Conservation (phyloP, 1,140 invertebrate species). For the Trigoniulus corallinus region DNA sequence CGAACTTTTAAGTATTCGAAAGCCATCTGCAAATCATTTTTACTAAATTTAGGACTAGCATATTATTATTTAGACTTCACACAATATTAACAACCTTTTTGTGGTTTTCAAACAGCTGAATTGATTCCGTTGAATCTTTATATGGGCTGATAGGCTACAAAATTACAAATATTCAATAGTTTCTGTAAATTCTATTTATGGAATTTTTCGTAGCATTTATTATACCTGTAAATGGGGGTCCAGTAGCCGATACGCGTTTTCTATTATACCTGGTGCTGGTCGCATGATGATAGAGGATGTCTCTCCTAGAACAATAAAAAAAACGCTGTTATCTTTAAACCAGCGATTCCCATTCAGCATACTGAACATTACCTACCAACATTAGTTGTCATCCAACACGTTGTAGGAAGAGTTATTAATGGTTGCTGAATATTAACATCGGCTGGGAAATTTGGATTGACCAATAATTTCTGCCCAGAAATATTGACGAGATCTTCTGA, state of each 20-base stretch:
- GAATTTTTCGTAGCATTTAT: neutral
- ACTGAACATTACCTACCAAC: neutral
- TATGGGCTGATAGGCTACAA: slow-evolving; percentile 63
- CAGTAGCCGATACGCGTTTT: slow-evolving; percentile 52
- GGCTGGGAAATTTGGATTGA: neutral
- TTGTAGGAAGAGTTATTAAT: neutral
- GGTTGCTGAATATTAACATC: neutral
- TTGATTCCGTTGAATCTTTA: slow-evolving; percentile 51
- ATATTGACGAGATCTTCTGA: neutral
- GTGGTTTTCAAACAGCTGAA: slow-evolving; percentile 68
- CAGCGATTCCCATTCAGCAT: neutral
- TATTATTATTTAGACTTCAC: neutral
- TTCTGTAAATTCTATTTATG: neutral
- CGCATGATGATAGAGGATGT: neutral
- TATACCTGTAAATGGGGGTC: slow-evolving; percentile 34
- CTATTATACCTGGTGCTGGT: slow-evolving; percentile 24
- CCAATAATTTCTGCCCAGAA: neutral
- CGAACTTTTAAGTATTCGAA: neutral
- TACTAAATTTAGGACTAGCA: neutral
- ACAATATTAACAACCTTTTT: slow-evolving; percentile 37
- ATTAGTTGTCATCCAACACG: neutral
- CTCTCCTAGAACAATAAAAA: neutral
- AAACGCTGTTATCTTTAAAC: neutral
- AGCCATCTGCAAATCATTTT: no score
- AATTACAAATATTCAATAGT: slow-evolving; percentile 26